Base-by-base conservation (phyloP, 2,888 invertebrate species). In the Oxyscelio sp. region DNA sequence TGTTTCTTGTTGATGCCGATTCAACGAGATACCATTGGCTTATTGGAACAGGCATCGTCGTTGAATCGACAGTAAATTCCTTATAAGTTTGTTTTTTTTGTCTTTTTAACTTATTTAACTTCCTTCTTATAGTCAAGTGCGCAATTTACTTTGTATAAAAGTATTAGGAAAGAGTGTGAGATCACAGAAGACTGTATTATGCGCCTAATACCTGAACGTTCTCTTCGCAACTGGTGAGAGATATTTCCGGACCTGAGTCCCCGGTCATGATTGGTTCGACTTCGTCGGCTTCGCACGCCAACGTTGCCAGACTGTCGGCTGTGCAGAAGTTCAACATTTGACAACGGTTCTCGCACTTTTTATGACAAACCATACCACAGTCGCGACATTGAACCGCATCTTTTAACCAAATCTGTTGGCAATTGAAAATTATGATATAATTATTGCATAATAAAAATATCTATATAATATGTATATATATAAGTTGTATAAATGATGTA, bases 341-440 rank as follows among this genome's bases (percentile, higher is more conserved):
- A 93, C 98, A 99, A 91, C 98, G 98, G 9, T 96, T 96, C 86
- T 98, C 97, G 94, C 99, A 99, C 93, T 99, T 99, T 94, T 99
- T 99, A 94, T 99, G 99, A 92, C 99, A 99, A 88, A 98, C 97
- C 95, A 99, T 96, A 0, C 96, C 96, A 92, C 99, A 99, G 85
- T 97, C 96, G 66, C 96, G 96, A 94, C 99, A 99, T 92, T 98
- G 98, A 90, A 98, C 97, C 3, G 98, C 99, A 91, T 98, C 98
- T 94, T 99, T 99, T 83, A 99, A 95, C 99, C 99, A 99, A 89
- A 99, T 99, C 97, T 68, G 34, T n/a, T n/a, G n/a, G n/a, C n/a
- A n/a, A n/a, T n/a, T n/a, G n/a, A n/a, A n/a, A n/a, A n/a, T n/a
- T n/a, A n/a, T n/a, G n/a, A n/a, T n/a, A n/a, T n/a, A n/a, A n/a